phyloP scores from a whole-genome alignment of 2,888 invertebrate species.

The Pristionchus entomophagus region DNA sequence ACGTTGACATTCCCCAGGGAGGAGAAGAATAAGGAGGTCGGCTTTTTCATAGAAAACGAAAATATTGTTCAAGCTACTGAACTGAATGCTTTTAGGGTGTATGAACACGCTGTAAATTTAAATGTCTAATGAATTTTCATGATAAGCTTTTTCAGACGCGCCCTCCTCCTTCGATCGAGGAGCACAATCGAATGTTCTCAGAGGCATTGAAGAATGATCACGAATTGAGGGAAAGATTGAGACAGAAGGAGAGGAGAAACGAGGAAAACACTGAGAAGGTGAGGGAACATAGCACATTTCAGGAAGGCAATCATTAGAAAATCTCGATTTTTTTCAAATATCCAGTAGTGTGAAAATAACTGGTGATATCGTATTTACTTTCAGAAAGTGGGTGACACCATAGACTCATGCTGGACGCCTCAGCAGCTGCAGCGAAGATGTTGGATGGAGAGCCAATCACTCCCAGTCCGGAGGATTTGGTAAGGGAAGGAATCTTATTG shows the following conservation, averaged over 20 bases:
- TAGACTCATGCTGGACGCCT: conserved; percentile 42
- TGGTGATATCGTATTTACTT: no score
- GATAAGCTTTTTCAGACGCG: background rate
- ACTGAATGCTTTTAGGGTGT: no score
- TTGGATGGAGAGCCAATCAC: conserved; percentile 22
- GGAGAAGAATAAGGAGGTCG: conserved; percentile 9
- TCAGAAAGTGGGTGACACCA: conserved; percentile 32
- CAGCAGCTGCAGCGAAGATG: conserved; percentile 1
- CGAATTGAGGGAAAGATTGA: conserved; percentile 53
- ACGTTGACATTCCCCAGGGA: conserved; percentile 37
- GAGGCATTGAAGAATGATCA: conserved; percentile 59
- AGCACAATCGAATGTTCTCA: conserved; percentile 53
- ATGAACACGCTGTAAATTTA: no score
- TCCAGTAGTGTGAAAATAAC: no score
- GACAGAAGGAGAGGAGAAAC: conserved; percentile 40
- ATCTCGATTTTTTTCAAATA: no score
- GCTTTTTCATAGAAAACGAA: background rate
- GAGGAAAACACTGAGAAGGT: conserved; percentile 40
- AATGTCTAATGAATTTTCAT: no score
- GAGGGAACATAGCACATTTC: no score
- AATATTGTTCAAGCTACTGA: no score
- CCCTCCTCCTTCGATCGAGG: conserved; percentile 39
- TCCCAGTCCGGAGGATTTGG: conserved; percentile 9
- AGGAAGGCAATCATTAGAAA: no score
- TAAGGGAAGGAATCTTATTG: background rate